Evolutionary conservation across 2,888 invertebrate species (phyloP).

Genomic region (Petrolisthes manimaculis): DNA sequence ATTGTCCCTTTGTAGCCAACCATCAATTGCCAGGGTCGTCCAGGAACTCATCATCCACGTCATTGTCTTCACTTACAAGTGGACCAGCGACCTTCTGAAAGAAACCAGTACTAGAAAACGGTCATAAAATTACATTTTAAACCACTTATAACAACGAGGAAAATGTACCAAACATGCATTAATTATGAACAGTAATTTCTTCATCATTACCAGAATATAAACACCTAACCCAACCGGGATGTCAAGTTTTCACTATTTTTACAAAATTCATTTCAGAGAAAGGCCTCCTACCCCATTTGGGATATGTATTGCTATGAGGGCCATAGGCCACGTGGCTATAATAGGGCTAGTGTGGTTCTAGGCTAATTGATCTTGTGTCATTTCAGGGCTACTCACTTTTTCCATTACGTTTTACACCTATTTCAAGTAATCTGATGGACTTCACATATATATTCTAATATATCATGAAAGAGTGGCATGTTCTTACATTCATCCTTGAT

Average conservation of each 20-base stretch:
- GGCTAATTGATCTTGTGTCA: background rate
- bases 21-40: slow-evolving; percentile 10
- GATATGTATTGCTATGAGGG: too few species aligned
- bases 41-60: background rate
- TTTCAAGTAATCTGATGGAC: too few species aligned
- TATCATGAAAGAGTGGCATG: background rate
- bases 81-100: background rate
- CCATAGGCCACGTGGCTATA: too few species aligned
- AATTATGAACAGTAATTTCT: background rate
- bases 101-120: background rate
- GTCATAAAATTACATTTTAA: background rate
- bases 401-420: background rate
- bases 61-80: background rate
- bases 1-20: slow-evolving; percentile 39
- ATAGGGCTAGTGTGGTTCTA: background rate
- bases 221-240: too few species aligned
- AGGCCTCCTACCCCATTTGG: background rate
- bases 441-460: background rate
- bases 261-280: too few species aligned
- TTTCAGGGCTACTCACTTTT: background rate
- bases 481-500: background rate
- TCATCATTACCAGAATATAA: background rate
- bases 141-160: background rate
- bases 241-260: too few species aligned
- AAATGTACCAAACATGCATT: background rate